Evolutionary conservation across 2,888 invertebrate species (phyloP), one percentile per base, ranked within the genome.

Genomic region (Agonum fuliginosum): DNA sequence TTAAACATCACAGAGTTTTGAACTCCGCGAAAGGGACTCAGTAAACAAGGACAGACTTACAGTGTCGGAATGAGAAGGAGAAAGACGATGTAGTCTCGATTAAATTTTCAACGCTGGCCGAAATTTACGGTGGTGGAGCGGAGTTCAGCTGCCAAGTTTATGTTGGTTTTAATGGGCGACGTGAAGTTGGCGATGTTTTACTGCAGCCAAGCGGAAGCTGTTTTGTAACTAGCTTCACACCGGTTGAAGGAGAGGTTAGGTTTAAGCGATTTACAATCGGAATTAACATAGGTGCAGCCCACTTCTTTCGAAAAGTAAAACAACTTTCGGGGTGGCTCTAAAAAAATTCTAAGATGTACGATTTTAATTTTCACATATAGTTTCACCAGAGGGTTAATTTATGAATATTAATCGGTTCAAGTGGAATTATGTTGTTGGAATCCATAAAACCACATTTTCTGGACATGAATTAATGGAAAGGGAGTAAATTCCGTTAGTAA

Each of bases 81-180:
- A 6, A 17, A 48, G 34, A 3, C 30, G 20, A 14, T 70, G 69
- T 30, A 27, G 62, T 62, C 14, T 27, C 46, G 46, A 70, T 70
- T 70, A 70, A 70, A 70, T 46, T 70, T 48, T 71, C 30, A 62
- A 17, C 58, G 24, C 22, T 22, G 22, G 54, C 22, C 34, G 34
- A 58, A 37, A 46, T 46, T 43, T 70, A 46, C 46, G 70, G 43
- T 37, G 43, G 73, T 58, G 24, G 14, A 54, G 20, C 54, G 12
- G 48, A 48, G 5, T 19, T 37, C 67, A 6, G 43, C 58, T 41
- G 48, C 41, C 19, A 24, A 73, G 73, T 73, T 73, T 73, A 73
- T 73, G 58, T 41, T 22, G 58, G 58, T 22, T 58, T 51, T 73
- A 73, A 73, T 73, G 27, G 41, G 37, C 43, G 17, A 30, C 73